These are phyloP conservation scores for Nanorana parkeri DNA, from an alignment of 2,113 vertebrate species.

Conservation along the genomic window DNA sequence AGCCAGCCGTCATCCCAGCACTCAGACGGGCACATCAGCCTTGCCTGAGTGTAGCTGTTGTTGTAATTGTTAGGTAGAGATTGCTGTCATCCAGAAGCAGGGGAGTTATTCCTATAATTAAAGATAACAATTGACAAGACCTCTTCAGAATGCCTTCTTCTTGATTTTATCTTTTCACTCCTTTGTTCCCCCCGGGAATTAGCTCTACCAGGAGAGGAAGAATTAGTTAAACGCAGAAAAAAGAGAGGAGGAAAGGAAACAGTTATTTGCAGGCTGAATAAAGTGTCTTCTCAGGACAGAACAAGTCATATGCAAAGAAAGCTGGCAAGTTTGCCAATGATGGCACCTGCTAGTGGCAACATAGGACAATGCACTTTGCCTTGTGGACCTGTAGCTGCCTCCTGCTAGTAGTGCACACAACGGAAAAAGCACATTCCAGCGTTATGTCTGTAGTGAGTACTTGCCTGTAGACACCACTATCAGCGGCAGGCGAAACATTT, in stretches of 20 bases:
- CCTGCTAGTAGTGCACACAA: too few species aligned
- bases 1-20: slow-evolving; percentile 1
- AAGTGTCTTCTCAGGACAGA: too few species aligned
- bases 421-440: too few species aligned
- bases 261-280: neutral
- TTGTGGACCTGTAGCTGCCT: too few species aligned
- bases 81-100: slow-evolving; percentile 39
- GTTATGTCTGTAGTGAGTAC: too few species aligned
- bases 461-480: too few species aligned
- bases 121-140: slow-evolving; percentile 41
- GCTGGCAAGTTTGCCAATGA: too few species aligned
- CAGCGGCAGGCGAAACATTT: too few species aligned
- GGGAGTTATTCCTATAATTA: slow-evolving; percentile 48
- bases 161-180: slow-evolving; percentile 43
- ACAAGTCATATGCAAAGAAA: too few species aligned
- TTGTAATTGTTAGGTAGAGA: slow-evolving; percentile 47
- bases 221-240: neutral
- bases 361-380: too few species aligned
- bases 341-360: too few species aligned
- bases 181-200: neutral
- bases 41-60: slow-evolving; percentile 26
- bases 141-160: slow-evolving; percentile 4
- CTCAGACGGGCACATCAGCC: slow-evolving; percentile 20
- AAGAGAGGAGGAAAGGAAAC: neutral
- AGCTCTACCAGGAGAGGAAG: neutral